Evolutionary conservation across 1,140 invertebrate species (phyloP), one percentile per base, ranked within the genome.

Genomic region (Neotoxoptera formosana): DNA sequence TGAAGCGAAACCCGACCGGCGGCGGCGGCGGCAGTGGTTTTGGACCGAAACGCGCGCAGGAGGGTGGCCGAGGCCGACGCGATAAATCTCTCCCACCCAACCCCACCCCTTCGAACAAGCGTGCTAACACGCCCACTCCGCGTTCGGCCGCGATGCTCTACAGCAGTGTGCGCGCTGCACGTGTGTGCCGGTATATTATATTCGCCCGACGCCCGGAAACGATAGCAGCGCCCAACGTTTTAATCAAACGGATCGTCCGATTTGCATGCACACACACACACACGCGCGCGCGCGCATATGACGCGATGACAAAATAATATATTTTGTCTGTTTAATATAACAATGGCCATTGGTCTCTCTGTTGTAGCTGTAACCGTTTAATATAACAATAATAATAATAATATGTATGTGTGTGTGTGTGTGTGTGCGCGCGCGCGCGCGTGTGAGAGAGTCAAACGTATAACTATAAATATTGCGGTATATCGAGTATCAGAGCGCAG

Each of bases 21-120:
- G 11, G 83, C n/a, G 34, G 14, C 25, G 87, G 88, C 4, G 23
- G 56, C n/a, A 25, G 86, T 23, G 45, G 56, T 91, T 91, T 60
- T 91, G 51, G 41, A 91, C 90, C 90, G 36, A 76, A 87, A 47
- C 84, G 41, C 17, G 41, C 17, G 21, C 9, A 23, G 30, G 83
- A 14, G 86, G 86, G 86, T 41, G 30, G 30, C 21, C 14, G 48
- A 14, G 87, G 25, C 25, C 3, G 83, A 88, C 47, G 48, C 76
- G 47, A 92, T 92, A 92, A 92, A 92, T 92, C 91, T 83, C 48
- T 48, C 41, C 53, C 47, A 90, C 25, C 41, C 36, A 84, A 23
- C 21, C n/a, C 11, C 41, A 21, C 45, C 9, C 21, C n/a, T 21
- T 3, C 30, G 7, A 21, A 84, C 30, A 51, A 30, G 45, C 11